These are phyloP conservation scores for Ammodramus savannarum DNA, from an alignment of 2,113 vertebrate genomes.

Conservation along the genomic window DNA sequence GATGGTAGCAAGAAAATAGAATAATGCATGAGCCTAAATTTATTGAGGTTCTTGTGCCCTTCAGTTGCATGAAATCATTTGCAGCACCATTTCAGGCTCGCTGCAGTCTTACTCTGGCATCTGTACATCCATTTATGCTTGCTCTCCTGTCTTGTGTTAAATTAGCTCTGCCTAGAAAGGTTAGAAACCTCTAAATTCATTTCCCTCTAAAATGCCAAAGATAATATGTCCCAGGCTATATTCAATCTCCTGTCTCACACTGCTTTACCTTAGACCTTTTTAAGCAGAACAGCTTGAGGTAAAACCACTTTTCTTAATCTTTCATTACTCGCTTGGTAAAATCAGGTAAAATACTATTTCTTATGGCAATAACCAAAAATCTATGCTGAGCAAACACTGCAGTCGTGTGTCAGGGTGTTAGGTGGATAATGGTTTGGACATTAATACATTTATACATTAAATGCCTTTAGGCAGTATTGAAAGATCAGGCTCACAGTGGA, in stretches of 20 bases:
- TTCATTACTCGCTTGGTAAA: neutral
- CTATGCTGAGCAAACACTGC: neutral
- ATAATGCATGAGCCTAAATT: neutral
- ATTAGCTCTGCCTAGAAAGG: neutral
- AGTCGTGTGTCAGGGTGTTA: accelerated
- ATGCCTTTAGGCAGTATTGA: neutral
- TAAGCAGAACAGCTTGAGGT: neutral
- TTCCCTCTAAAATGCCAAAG: neutral
- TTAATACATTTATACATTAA: neutral
- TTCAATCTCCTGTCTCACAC: neutral
- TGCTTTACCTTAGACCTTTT: neutral
- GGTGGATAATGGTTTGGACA: neutral
- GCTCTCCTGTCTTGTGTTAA: neutral
- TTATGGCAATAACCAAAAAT: neutral
- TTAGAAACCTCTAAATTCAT: neutral
- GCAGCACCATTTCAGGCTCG: neutral
- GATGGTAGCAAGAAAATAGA: neutral
- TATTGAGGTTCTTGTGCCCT: neutral
- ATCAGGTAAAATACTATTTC: neutral
- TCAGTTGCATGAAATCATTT: neutral
- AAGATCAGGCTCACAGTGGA: neutral
- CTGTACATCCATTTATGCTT: neutral
- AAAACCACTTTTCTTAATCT: neutral
- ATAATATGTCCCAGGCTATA: neutral
- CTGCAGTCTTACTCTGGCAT: neutral